Conservation (phyloP, 2,797 vertebrate species). For the Phoeniculus purpureus region DNA sequence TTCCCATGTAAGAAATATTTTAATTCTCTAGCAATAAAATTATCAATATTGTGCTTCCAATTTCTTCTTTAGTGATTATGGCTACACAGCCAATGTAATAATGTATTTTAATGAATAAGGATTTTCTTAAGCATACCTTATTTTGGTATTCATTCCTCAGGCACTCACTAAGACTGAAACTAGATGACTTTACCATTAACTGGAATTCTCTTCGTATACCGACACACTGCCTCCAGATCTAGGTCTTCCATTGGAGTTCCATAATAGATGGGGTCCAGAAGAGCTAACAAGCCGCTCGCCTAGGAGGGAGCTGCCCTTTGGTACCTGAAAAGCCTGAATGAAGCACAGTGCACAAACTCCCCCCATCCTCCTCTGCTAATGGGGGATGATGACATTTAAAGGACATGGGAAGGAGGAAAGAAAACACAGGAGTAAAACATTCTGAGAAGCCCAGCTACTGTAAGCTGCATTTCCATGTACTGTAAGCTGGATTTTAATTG, state of each 20-base stretch:
- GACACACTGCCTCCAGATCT: neutral
- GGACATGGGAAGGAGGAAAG: neutral
- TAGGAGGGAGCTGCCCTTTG: neutral
- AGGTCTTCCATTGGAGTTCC: neutral
- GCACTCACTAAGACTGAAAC: constrained; percentile 2
- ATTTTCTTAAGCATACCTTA: constrained; percentile 37
- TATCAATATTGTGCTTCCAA: constrained; percentile 24
- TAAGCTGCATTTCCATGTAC: neutral
- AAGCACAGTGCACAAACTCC: neutral
- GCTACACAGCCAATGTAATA: neutral
- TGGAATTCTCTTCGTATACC: neutral
- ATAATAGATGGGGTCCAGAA: neutral
- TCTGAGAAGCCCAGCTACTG: neutral
- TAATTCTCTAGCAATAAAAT: constrained; percentile 15
- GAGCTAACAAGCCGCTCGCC: neutral
- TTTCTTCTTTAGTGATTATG: constrained; percentile 11
- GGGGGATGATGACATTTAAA: neutral
- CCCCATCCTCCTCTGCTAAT: neutral
- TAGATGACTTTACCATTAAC: neutral
- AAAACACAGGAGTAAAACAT: neutral
- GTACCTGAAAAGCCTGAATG: neutral
- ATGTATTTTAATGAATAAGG: constrained; percentile 23
- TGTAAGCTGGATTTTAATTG: neutral
- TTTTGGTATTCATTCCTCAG: constrained; percentile 41
- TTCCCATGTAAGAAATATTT: neutral